Conservation (phyloP, 1,140 invertebrate species). For the Cheumatopsyche charites region DNA sequence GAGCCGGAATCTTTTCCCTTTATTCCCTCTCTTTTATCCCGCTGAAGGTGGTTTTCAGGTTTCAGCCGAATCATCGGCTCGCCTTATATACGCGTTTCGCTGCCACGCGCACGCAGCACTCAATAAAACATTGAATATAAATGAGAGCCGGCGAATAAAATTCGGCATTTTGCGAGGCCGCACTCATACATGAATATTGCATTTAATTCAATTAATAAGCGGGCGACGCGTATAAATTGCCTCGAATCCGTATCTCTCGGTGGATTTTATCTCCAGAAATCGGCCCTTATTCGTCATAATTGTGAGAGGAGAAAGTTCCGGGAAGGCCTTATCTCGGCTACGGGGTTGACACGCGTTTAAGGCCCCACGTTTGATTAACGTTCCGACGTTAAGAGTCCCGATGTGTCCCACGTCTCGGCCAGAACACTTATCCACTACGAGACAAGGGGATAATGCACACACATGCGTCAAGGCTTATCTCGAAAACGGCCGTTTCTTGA, state of each 20-base stretch:
- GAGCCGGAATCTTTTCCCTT: background rate
- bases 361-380: conserved; percentile 31
- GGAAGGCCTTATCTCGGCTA: conserved; percentile 19
- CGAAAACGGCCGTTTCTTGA: background rate
- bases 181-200: too few species aligned
- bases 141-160: background rate
- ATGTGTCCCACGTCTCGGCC: conserved; percentile 23
- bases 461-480: conserved; percentile 1
- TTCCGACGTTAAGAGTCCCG: conserved; percentile 4
- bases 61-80: conserved; percentile 15
- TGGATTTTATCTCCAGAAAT: background rate
- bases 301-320: background rate
- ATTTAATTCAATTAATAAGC: too few species aligned
- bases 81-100: background rate
- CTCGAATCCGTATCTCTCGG: background rate
- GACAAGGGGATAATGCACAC: conserved; percentile 30
- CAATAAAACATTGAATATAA: conserved; percentile 11
- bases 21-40: background rate
- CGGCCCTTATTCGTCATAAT: background rate
- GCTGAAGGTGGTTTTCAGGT: background rate
- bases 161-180: background rate
- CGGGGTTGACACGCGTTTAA: conserved; percentile 26
- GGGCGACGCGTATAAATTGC: too few species aligned
- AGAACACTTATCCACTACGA: conserved; percentile 31
- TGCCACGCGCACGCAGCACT: background rate